Evolutionary conservation across 1,140 invertebrate species (phyloP).

Genomic region (Musca domestica): DNA sequence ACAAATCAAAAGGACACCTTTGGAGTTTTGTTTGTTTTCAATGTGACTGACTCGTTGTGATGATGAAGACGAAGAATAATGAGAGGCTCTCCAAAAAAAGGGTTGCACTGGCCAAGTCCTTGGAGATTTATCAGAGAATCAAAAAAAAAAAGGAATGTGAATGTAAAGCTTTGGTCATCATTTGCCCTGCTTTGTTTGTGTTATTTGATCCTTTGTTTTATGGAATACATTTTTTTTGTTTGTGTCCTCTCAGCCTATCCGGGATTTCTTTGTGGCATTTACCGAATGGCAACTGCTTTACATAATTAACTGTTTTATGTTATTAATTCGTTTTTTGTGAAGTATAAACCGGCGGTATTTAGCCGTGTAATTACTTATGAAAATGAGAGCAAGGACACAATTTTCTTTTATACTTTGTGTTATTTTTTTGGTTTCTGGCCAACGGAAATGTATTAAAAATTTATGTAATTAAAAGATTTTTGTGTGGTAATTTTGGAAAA

Average conservation of each 20-base stretch:
- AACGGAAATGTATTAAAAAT: slow-evolving; percentile 25
- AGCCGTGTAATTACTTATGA: background rate
- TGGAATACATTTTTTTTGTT: background rate
- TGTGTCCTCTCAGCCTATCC: background rate
- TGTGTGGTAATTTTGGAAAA: slow-evolving; percentile 10
- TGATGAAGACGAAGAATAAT: too few relatives aligned
- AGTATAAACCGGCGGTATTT: background rate
- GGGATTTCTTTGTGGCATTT: background rate
- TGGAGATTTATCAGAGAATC: slow-evolving; percentile 8
- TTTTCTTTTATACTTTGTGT: too few relatives aligned
- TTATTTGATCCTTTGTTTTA: slow-evolving; percentile 2
- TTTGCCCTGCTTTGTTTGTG: slow-evolving; percentile 4
- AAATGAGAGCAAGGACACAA: background rate
- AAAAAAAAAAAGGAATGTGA: too few relatives aligned
- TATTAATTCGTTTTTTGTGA: slow-evolving; percentile 12
- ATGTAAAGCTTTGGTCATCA: background rate
- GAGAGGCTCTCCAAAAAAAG: background rate
- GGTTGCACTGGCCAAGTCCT: background rate
- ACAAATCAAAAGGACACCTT: slow-evolving; percentile 12
- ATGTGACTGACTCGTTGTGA: too few relatives aligned
- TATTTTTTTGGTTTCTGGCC: background rate
- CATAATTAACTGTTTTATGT: slow-evolving; percentile 18
- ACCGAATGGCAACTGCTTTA: background rate
- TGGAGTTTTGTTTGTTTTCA: slow-evolving; percentile 1
- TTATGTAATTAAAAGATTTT: slow-evolving; percentile 29